Evolutionary conservation across 2,113 vertebrate species (phyloP).

Genomic region (Neotragus moschatus): DNA sequence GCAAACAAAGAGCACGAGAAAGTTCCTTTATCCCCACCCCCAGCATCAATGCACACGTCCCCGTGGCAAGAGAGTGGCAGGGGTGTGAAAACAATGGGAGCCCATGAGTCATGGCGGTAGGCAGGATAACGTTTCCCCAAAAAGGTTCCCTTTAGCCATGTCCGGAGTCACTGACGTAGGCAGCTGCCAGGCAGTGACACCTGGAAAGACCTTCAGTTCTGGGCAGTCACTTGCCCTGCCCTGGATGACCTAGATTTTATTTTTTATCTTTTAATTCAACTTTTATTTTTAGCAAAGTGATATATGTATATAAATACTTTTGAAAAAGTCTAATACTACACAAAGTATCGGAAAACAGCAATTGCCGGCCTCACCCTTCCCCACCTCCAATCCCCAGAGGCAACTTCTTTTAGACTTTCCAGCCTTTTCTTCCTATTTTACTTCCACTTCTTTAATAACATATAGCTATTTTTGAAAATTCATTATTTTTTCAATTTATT

Average conservation of each 20-base stretch:
- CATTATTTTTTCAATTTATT: neutral
- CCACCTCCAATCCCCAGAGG: neutral
- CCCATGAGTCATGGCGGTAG: constrained; percentile 58
- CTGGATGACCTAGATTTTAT: constrained; percentile 39
- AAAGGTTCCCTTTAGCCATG: constrained; percentile 25
- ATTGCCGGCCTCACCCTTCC: neutral
- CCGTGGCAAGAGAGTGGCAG: neutral
- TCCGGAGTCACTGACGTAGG: constrained; percentile 23
- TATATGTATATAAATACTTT: constrained; percentile 2
- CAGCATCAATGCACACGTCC: neutral
- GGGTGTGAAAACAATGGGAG: constrained; percentile 58
- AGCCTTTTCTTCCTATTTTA: constrained; percentile 9
- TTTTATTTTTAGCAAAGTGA: constrained; percentile 60
- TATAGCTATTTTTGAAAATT: neutral
- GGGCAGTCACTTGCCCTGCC: constrained; percentile 16
- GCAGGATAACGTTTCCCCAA: constrained; percentile 40
- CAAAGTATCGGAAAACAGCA: neutral
- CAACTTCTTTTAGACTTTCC: neutral
- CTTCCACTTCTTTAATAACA: neutral
- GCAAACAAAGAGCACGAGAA: constrained; percentile 64
- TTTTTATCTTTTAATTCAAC: constrained; percentile 40
- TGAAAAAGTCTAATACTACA: neutral
- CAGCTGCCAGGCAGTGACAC: constrained; percentile 1
- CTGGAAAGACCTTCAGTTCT: constrained; percentile 46
- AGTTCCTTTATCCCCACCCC: neutral